Evolutionary conservation across 2,888 invertebrate genomes (phyloP).

Genomic region (Cephonodes hylas): DNA sequence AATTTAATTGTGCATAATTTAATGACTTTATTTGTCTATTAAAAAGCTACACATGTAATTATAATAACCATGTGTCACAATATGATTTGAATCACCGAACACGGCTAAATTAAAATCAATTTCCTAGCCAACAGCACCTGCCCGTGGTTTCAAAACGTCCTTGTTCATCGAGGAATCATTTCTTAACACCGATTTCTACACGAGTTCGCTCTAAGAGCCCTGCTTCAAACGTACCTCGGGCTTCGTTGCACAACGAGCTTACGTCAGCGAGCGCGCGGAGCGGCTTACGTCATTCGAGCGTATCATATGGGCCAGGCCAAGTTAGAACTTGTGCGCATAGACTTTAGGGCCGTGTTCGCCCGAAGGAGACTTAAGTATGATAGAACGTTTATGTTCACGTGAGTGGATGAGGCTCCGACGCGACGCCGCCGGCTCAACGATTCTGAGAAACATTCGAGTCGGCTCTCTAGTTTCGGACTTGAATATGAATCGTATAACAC

Average conservation of each 20-base stretch:
- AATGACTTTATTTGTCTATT: neutral
- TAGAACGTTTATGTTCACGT: slow-evolving; percentile 79
- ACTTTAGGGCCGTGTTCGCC: slow-evolving; percentile 51
- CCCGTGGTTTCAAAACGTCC: slow-evolving; percentile 55
- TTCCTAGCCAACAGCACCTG: neutral
- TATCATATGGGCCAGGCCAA: slow-evolving; percentile 53
- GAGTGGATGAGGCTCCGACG: slow-evolving; percentile 79
- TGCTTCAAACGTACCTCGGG: slow-evolving; percentile 75
- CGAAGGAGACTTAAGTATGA: slow-evolving; percentile 56
- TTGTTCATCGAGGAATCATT: slow-evolving; percentile 63
- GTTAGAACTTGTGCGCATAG: slow-evolving; percentile 53
- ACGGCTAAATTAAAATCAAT: neutral
- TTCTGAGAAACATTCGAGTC: slow-evolving; percentile 75
- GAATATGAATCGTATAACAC: slow-evolving; percentile 71
- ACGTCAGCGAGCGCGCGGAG: slow-evolving; percentile 77
- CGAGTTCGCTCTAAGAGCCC: slow-evolving; percentile 72
- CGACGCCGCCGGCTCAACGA: slow-evolving; percentile 77
- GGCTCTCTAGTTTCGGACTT: slow-evolving; percentile 75
- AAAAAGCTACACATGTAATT: neutral
- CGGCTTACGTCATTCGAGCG: slow-evolving; percentile 79
- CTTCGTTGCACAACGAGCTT: slow-evolving; percentile 80
- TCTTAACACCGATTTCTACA: slow-evolving; percentile 78
- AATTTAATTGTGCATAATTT: neutral
- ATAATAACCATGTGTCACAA: neutral
- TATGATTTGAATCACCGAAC: neutral